phyloP scores from a whole-genome alignment of 2,113 vertebrate genomes.

The Apeltes quadracus region DNA sequence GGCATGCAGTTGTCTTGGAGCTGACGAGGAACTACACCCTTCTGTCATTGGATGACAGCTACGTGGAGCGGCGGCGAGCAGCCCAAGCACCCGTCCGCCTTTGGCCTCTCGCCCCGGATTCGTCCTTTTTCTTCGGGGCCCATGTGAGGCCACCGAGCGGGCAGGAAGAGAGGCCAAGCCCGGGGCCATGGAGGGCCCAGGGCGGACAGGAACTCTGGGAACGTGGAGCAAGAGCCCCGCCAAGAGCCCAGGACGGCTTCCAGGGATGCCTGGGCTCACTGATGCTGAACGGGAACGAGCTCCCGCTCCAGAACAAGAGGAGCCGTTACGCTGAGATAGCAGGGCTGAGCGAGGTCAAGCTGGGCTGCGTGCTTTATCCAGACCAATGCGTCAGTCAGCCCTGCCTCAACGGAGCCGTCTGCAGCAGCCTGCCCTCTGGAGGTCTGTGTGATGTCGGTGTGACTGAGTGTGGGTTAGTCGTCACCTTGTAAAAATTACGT shows the following conservation, averaged over 20 bases:
- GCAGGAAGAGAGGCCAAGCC: constrained; percentile 70
- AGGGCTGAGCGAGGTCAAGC: constrained; percentile 89
- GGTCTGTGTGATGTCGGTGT: constrained; percentile 76
- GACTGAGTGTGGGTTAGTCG: not conserved
- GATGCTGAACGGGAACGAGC: constrained; percentile 88
- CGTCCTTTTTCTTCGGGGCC: constrained; percentile 91
- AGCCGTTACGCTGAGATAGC: constrained; percentile 92
- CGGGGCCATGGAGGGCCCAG: constrained; percentile 81
- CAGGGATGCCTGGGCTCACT: constrained; percentile 93
- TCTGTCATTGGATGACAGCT: constrained; percentile 92
- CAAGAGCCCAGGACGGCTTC: constrained; percentile 88
- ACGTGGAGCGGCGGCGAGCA: constrained; percentile 89
- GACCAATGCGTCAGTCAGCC: constrained; percentile 88
- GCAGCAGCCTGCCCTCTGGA: constrained; percentile 87
- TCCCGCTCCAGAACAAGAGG: constrained; percentile 93
- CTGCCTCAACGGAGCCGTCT: constrained; percentile 92
- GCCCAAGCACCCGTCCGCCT: constrained; percentile 87
- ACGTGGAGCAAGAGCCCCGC: constrained; percentile 73
- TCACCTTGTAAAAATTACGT: constrained; percentile 1
- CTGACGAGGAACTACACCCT: constrained; percentile 94
- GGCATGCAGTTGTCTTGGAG: constrained; percentile 93
- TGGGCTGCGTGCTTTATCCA: constrained; percentile 92
- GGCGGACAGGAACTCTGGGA: constrained; percentile 76
- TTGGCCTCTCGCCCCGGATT: constrained; percentile 86
- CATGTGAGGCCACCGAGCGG: constrained; percentile 85